Percentiles rank a stretch among this genome's conserved stretches.
These are phyloP conservation scores for Cataglyphis livida DNA, from an alignment of 2,888 invertebrate species.

Conservation along the genomic window DNA sequence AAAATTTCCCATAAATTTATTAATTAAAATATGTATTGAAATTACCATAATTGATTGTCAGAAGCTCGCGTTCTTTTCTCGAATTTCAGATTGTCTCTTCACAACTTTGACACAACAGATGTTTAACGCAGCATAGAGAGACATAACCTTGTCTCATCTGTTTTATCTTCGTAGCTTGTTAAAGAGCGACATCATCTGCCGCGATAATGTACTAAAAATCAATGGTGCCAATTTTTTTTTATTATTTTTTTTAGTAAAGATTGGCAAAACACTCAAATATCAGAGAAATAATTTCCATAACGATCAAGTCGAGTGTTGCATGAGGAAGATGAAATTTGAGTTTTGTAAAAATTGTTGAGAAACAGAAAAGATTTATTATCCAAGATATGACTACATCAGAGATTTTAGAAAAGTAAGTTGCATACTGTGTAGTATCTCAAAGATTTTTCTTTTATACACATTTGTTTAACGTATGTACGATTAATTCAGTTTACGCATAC, in stretches of 20 bases:
- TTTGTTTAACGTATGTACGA: neutral
- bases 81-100: neutral
- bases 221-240: neutral
- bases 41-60: constrained; percentile 62
- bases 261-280: constrained; percentile 5
- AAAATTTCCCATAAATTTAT: neutral
- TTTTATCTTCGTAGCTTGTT: constrained; percentile 12
- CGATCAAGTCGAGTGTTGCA: neutral
- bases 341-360: neutral
- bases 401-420: constrained; percentile 1
- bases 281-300: neutral
- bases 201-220: constrained; percentile 24
- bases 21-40: neutral
- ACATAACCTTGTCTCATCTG: constrained; percentile 53
- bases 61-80: neutral
- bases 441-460: neutral
- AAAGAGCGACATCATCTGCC: constrained; percentile 56
- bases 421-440: neutral
- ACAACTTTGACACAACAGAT: constrained; percentile 57
- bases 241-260: neutral
- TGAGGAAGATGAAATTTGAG: neutral
- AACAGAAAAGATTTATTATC: neutral
- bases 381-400: neutral
- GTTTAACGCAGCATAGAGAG: neutral
- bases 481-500: neutral